Evolutionary conservation across 2,113 vertebrate species (phyloP).

Genomic region (Xiphias gladius): DNA sequence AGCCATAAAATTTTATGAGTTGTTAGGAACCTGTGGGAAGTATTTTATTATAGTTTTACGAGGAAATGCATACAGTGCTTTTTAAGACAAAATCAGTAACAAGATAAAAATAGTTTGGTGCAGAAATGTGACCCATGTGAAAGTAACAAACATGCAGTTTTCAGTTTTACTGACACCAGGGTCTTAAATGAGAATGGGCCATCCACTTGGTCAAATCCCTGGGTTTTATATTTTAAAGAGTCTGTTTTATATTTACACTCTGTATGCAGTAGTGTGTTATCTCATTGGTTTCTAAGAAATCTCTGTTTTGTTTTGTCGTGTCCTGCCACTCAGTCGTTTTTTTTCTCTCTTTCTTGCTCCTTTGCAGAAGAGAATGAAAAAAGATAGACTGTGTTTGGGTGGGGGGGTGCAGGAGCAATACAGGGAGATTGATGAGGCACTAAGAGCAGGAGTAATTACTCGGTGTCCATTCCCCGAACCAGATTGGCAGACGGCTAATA

Average conservation of each 20-base stretch:
- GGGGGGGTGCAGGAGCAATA: conserved; percentile 71
- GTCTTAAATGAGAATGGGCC: conserved; percentile 17
- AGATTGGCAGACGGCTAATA: conserved; percentile 90
- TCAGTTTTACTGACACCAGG: not conserved
- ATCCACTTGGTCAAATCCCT: not conserved
- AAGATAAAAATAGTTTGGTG: conserved; percentile 29
- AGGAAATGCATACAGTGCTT: conserved; percentile 52
- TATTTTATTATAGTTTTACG: conserved; percentile 72
- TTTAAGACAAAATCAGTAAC: conserved; percentile 46
- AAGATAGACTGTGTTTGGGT: conserved; percentile 68
- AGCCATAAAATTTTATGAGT: conserved; percentile 81
- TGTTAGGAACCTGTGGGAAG: conserved; percentile 74
- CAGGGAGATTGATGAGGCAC: conserved; percentile 89
- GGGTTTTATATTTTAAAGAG: conserved; percentile 15
- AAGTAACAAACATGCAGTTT: conserved; percentile 15
- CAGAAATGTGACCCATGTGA: conserved; percentile 13
- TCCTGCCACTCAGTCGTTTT: conserved; percentile 79
- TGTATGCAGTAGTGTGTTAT: conserved; percentile 44
- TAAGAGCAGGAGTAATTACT: conserved; percentile 89
- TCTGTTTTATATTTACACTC: conserved; percentile 20
- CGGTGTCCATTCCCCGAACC: conserved; percentile 86
- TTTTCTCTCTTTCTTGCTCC: conserved; percentile 43
- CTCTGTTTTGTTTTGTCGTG: conserved; percentile 67
- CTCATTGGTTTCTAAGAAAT: conserved; percentile 59
- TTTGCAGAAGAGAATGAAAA: conserved; percentile 77